Percentiles rank a stretch among this genome's conserved stretches.
Conservation (phyloP, 1,140 invertebrate species). For the Psilanteris sp. region DNA sequence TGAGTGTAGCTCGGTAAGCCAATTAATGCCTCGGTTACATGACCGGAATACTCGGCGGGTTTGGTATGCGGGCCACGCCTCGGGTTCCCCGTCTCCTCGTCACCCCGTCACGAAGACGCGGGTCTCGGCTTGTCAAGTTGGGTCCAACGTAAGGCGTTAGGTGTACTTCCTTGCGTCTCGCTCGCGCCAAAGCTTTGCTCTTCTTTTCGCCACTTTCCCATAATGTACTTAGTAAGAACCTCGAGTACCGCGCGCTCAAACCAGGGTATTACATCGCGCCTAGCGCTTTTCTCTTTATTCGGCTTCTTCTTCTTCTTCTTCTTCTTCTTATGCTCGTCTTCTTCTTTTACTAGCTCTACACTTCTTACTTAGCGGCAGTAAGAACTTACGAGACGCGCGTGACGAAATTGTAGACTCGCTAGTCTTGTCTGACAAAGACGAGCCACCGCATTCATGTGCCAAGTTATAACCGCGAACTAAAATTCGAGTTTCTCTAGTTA, state of each 20-base stretch:
- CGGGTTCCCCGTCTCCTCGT: conserved; percentile 72
- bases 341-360: no score
- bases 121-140: conserved; percentile 70
- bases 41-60: conserved; percentile 78
- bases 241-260: conserved; percentile 29
- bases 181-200: conserved; percentile 49
- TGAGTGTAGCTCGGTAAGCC: conserved; percentile 80
- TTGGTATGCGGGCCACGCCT: conserved; percentile 79
- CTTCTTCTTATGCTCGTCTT: conserved; percentile 27
- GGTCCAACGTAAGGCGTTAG: conserved; percentile 69
- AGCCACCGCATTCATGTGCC: conserved; percentile 15
- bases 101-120: no score
- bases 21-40: conserved; percentile 80
- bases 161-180: conserved; percentile 43
- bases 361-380: conserved; percentile 69
- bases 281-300: conserved; percentile 15
- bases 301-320: conserved; percentile 46
- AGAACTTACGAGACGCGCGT: conserved; percentile 72
- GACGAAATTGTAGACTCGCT: conserved; percentile 69
- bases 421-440: conserved; percentile 29
- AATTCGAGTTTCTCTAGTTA: conserved; percentile 46
- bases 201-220: conserved; percentile 54
- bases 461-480: conserved; percentile 37
- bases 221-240: conserved; percentile 53
- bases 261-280: conserved; percentile 3